phyloP scores from a whole-genome alignment of 2,113 vertebrate genomes.

The Andinoacara biseriatus region DNA sequence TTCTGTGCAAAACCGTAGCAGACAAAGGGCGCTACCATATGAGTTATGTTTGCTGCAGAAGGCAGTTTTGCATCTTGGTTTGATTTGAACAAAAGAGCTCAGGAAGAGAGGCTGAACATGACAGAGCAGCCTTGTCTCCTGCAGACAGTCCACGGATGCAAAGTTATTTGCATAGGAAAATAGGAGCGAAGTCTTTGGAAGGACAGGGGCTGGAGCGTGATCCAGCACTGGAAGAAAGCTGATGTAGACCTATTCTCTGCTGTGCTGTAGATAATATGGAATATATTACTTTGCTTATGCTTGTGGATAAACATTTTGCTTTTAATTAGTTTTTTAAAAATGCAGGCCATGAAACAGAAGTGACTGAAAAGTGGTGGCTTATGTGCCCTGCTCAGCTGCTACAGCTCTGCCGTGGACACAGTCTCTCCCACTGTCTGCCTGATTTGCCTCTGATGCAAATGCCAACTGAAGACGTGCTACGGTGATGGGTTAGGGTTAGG shows the following conservation, averaged over 20 bases:
- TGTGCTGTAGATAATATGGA: background rate
- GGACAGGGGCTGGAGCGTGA: background rate
- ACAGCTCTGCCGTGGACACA: background rate
- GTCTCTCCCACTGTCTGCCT: slow-evolving; percentile 1
- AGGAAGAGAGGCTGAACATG: slow-evolving; percentile 31
- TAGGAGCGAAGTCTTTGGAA: slow-evolving; percentile 42
- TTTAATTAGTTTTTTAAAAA: background rate
- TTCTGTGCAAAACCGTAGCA: background rate
- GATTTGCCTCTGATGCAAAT: slow-evolving; percentile 84
- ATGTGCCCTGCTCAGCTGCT: background rate
- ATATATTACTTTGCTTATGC: background rate
- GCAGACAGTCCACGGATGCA: slow-evolving; percentile 69
- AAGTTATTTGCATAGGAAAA: slow-evolving; percentile 82
- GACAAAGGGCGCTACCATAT: slow-evolving; percentile 18
- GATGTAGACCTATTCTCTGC: background rate
- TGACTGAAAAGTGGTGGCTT: background rate
- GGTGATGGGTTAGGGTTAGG: slow-evolving; percentile 25
- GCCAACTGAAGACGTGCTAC: slow-evolving; percentile 64
- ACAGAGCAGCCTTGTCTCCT: slow-evolving; percentile 59
- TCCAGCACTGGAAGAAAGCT: background rate
- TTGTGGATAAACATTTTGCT: background rate
- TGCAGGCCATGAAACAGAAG: background rate
- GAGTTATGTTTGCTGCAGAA: background rate
- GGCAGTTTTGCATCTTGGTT: slow-evolving; percentile 71
- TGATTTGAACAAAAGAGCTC: slow-evolving; percentile 49